Conservation (phyloP, 2,888 invertebrate species). For the Carpatolechia fugitivella region DNA sequence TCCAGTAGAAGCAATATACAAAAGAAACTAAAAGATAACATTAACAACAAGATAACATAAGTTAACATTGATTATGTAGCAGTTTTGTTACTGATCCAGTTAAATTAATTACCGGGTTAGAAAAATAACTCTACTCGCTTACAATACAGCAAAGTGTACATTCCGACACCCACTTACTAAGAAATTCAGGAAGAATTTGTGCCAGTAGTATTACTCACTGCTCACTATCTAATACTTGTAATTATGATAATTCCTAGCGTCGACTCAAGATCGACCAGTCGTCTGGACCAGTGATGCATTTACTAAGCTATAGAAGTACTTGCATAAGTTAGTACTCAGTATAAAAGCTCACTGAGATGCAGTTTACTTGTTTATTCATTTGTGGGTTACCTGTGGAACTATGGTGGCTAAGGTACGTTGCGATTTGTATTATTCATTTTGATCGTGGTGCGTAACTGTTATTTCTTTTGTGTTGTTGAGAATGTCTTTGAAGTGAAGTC, state of each 20-base stretch:
- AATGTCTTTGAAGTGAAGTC: no score
- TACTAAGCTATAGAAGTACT: background rate
- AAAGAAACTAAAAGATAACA: no score
- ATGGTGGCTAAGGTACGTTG: constrained; percentile 61
- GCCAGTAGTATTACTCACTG: background rate
- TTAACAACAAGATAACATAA: no score
- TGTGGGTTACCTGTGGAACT: constrained; percentile 44
- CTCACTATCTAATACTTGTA: constrained; percentile 3
- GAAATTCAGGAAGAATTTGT: constrained; percentile 3
- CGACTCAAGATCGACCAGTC: constrained; percentile 42
- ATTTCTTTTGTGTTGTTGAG: background rate
- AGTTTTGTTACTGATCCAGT: no score
- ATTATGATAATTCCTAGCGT: background rate
- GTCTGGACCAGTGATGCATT: constrained; percentile 23
- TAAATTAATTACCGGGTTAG: no score
- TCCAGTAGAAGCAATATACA: no score
- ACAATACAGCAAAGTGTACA: background rate
- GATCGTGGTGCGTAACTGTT: background rate
- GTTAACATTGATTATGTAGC: no score
- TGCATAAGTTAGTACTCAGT: constrained; percentile 30
- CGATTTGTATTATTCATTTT: background rate
- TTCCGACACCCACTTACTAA: background rate
- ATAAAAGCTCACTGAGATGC: constrained; percentile 35
- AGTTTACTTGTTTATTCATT: constrained; percentile 44
- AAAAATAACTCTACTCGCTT: background rate